Conservation (phyloP, 2,113 vertebrate species). For the Callipepla squamata region DNA sequence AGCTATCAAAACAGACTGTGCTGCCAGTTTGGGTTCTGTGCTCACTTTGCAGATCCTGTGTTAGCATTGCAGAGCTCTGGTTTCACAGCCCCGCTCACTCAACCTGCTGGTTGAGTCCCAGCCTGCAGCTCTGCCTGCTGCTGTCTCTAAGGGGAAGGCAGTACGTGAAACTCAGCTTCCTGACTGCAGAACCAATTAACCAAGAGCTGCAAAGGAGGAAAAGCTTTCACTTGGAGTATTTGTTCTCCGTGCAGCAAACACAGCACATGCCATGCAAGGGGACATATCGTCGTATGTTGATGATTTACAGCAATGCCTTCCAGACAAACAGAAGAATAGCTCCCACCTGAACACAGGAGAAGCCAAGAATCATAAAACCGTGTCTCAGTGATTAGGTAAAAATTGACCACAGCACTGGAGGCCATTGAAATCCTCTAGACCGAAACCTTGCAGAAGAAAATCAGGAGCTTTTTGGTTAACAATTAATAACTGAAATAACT, state of each 20-base stretch:
- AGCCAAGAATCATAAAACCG: conserved; percentile 37
- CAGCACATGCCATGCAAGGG: neutral
- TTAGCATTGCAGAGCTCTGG: neutral
- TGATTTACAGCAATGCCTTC: conserved; percentile 44
- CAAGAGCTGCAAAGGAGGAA: neutral
- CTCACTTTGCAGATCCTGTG: neutral
- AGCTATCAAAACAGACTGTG: neutral
- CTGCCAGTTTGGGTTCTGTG: neutral
- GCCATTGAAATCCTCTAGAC: conserved; percentile 54
- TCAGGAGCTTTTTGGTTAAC: conserved; percentile 33
- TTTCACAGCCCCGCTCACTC: neutral
- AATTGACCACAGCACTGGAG: conserved; percentile 33
- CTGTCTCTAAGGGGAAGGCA: neutral
- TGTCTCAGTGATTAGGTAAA: conserved; percentile 31
- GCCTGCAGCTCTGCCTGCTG: neutral
- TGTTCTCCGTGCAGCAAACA: neutral
- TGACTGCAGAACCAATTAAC: neutral
- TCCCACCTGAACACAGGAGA: neutral
- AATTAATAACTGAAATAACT: conserved; percentile 27
- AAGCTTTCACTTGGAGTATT: neutral
- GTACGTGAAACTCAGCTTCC: neutral
- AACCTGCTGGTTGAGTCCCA: conserved; percentile 13
- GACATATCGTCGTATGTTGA: neutral
- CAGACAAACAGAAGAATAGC: conserved; percentile 17
- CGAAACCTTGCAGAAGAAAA: conserved; percentile 42